These are phyloP conservation scores for Petrocephalus zakoni DNA, from an alignment of 2,113 vertebrate genomes.

Conservation along the genomic window DNA sequence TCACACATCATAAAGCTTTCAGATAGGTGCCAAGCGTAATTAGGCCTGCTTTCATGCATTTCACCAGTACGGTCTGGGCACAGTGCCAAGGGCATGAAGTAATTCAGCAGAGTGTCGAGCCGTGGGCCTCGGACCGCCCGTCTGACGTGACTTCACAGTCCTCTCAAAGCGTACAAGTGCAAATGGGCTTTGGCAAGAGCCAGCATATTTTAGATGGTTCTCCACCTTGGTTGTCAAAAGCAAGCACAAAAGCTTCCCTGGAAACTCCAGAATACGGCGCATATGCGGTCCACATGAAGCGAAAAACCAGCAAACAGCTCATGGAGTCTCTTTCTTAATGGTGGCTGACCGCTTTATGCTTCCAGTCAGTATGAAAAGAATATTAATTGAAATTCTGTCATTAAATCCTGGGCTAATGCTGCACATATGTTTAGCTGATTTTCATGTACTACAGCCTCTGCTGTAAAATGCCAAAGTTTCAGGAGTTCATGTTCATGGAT, in stretches of 20 bases:
- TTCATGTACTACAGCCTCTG: background rate
- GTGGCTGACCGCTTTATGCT: background rate
- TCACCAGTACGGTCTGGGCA: conserved; percentile 20
- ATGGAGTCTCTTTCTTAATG: background rate
- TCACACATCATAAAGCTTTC: conserved; percentile 30
- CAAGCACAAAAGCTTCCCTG: background rate
- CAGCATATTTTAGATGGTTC: conserved; percentile 6
- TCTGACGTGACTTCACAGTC: conserved; percentile 10
- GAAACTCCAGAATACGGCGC: background rate
- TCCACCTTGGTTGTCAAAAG: background rate
- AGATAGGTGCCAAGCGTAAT: conserved; percentile 24
- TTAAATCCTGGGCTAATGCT: background rate
- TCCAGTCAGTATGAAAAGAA: background rate
- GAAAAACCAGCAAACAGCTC: background rate
- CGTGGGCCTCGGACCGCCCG: background rate
- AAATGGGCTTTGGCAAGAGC: background rate
- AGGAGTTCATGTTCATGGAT: background rate
- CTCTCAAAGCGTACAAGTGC: background rate
- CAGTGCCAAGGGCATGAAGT: conserved; percentile 17
- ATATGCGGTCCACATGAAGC: background rate
- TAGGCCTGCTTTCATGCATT: conserved; percentile 21
- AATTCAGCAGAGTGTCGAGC: conserved; percentile 8
- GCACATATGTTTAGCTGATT: background rate
- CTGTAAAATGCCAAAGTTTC: background rate
- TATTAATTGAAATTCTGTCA: background rate